These are phyloP conservation scores for Drosophila albomicans DNA, from an alignment of 1,140 invertebrate species.

Conservation along the genomic window DNA sequence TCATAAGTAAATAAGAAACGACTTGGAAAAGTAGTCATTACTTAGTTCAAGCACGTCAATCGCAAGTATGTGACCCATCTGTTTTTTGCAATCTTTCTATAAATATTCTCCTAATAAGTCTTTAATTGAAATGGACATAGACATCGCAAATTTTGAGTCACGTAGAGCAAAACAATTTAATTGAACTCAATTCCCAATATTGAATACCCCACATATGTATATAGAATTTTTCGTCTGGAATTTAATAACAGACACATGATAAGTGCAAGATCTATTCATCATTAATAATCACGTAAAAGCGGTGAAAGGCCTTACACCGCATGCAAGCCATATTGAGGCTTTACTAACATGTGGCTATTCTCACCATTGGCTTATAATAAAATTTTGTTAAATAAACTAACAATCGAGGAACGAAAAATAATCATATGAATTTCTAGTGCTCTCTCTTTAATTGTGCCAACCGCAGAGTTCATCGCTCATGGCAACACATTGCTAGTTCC, in stretches of 20 bases:
- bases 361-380: constrained; percentile 24
- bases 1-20: too few species aligned
- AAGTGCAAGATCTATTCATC: neutral
- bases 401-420: constrained; percentile 1
- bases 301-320: constrained; percentile 3
- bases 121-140: neutral
- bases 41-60: neutral
- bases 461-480: neutral
- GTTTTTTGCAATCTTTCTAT: neutral
- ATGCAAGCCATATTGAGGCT: constrained; percentile 23
- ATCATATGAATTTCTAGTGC: neutral
- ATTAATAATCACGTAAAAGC: neutral
- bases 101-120: neutral
- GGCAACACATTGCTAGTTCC: neutral
- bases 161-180: neutral
- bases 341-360: constrained; percentile 33
- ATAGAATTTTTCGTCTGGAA: neutral
- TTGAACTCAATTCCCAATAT: constrained; percentile 5
- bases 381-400: constrained; percentile 23
- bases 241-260: constrained; percentile 3
- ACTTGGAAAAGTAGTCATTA: too few species aligned
- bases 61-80: neutral
- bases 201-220: neutral
- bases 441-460: neutral
- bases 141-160: neutral